Evolutionary conservation across 2,797 vertebrate species (phyloP), one percentile per base, ranked within the genome.

Genomic region (Chelonia mydas): DNA sequence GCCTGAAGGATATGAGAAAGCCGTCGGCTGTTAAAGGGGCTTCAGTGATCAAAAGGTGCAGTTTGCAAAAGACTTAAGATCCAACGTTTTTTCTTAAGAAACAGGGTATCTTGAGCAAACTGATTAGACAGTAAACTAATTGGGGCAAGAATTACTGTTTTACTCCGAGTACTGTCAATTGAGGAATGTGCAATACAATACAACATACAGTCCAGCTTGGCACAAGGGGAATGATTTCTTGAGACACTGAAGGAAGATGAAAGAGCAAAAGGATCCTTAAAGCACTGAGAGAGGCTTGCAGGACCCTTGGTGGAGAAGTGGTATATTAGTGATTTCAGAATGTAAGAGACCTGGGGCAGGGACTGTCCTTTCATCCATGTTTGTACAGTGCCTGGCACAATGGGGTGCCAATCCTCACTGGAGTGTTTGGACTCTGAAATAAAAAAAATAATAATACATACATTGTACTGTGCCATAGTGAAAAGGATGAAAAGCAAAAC

Each of bases 31-130:
- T 72, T 21, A 37, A 1, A 2, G 1, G 7, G 5, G 12, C 0
- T 0, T 27, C 11, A 0, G 0, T 0, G 1, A 10, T 45, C 27
- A 51, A 1, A 2, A 0, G 0, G 2, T 1, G 51, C 49, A 15
- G 37, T 81, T 28, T 33, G 47, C 23, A 3, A 2, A 0, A 19
- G 31, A 2, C 1, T 6, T 80, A 65, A 27, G 28, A 23, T 12
- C 3, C 82, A 4, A 31, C 54, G 23, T 31, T 86, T 47, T 16
- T 11, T 33, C 10, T 1, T 1, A 51, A 51, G 7, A 0, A 37
- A 0, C 19, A 3, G 31, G 47, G 27, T 27, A 49, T 1, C 77
- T 65, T 77, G 10, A 27, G n/a, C 4, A 74, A 23, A 80, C 13
- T 1, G 37, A 33, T 33, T 1, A 1, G 2, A 2, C 49, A 86